Evolutionary conservation across 2,113 vertebrate species (phyloP).

Genomic region (Nycticryphes semicollaris): DNA sequence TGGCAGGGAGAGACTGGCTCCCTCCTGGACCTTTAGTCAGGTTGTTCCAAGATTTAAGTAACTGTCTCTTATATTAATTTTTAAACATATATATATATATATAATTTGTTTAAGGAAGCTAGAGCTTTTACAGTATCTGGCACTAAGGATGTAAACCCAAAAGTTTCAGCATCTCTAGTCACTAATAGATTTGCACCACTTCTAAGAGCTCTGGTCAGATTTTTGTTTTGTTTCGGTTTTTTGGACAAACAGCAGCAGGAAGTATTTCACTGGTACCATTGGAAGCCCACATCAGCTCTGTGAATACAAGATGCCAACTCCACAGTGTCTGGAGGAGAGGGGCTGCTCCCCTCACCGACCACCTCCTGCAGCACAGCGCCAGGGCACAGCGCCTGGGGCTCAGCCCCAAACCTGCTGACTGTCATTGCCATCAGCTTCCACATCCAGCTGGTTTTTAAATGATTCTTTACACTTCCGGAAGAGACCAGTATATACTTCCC

Average conservation of each 20-base stretch:
- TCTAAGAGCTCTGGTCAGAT: not conserved
- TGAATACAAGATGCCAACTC: not conserved
- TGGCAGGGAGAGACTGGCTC: not conserved
- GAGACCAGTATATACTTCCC: not conserved
- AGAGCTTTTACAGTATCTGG: not conserved
- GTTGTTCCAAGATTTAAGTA: not conserved
- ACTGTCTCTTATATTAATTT: not conserved
- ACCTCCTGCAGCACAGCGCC: not conserved
- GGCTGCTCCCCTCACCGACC: not conserved
- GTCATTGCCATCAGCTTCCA: not conserved
- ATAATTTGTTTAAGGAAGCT: not conserved
- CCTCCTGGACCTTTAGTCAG: not conserved
- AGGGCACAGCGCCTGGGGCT: not conserved
- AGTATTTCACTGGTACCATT: not conserved
- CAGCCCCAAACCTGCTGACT: not conserved
- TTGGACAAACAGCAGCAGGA: not conserved
- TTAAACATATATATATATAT: not conserved
- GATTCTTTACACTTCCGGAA: not conserved
- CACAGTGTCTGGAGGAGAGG: not conserved
- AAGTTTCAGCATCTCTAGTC: not conserved
- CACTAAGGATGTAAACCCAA: not conserved
- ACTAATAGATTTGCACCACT: not conserved
- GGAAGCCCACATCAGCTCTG: not conserved
- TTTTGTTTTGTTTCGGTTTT: too few relatives aligned
- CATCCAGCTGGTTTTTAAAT: not conserved